Base-by-base conservation (phyloP, 2,113 vertebrate genomes). In the Struthidea cinerea region DNA sequence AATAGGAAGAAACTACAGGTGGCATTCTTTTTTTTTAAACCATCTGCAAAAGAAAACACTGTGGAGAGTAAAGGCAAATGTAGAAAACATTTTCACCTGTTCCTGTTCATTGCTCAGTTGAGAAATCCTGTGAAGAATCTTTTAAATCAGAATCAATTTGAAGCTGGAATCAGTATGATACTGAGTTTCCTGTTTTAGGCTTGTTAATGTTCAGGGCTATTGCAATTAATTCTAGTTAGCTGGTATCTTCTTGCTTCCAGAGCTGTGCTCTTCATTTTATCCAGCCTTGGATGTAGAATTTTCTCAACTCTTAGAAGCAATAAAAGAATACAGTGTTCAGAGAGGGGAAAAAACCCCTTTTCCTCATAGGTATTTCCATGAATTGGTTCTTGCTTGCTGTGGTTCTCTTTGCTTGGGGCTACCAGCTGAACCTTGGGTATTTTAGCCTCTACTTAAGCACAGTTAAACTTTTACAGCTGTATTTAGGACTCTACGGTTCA, bases 381-480 rank as follows among this genome's bases (percentile, higher is more conserved):
- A 64, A 47, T 27, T 42, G 17, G 9, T 83, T 50, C n/a, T 57
- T 61, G 12, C 53, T 63, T 63, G 50, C 63, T 70, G 47, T 32
- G 27, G 8, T 78, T 78, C 49, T 60, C 57, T 56, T 64, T 0
- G 1, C 17, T 7, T 18, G 47, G 28, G 52, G 68, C 39, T 67
- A 0, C 47, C 32, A 11, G 60, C 52, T 53, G 52, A 91, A 50
- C 55, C 23, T 8, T 11, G 9, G 26, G 30, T 84, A 21, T 61
- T 86, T 28, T 3, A 47, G 57, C 24, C 35, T 56, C 24, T 52
- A 1, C 22, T 47, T 79, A 16, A 44, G 75, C 32, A 23, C 53
- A 60, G 82, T 79, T 70, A 83, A 93, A 69, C 83, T 81, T 92
- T 49, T 52, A 37, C 89, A 84, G 84, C 95, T 87, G 60, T 35